Evolutionary conservation across 2,113 vertebrate genomes (phyloP).

Genomic region (Mandrillus leucophaeus): DNA sequence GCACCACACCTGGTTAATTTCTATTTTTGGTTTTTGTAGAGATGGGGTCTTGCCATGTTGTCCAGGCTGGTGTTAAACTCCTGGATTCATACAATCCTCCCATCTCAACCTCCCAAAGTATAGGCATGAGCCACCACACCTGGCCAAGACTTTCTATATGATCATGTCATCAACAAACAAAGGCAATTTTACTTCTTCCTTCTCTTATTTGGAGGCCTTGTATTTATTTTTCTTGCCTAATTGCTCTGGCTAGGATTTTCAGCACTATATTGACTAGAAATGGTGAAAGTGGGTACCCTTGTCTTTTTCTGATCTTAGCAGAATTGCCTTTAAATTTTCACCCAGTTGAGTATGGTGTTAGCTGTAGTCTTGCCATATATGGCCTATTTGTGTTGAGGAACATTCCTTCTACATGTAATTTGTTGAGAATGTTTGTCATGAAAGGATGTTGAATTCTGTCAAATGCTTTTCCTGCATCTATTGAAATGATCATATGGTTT

Average conservation of each 20-base stretch:
- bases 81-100: no score
- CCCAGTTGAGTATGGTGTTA: neutral
- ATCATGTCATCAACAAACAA: neutral
- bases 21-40: no score
- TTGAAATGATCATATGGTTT: neutral
- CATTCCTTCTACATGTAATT: neutral
- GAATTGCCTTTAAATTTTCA: neutral
- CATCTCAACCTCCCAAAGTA: no score
- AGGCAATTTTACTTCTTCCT: neutral
- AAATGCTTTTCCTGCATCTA: neutral
- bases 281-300: neutral
- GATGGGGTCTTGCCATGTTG: no score
- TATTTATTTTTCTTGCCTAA: neutral
- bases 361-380: neutral
- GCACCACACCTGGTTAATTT: no score
- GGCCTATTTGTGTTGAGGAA: neutral
- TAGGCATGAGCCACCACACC: no score
- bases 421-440: neutral
- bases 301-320: neutral
- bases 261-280: neutral
- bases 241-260: neutral
- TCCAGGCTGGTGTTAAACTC: no score
- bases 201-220: neutral
- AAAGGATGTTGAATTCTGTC: neutral
- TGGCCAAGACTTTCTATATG: neutral